Evolutionary conservation across 1,140 invertebrate genomes (phyloP).

Genomic region (Sarcophaga bullata): DNA sequence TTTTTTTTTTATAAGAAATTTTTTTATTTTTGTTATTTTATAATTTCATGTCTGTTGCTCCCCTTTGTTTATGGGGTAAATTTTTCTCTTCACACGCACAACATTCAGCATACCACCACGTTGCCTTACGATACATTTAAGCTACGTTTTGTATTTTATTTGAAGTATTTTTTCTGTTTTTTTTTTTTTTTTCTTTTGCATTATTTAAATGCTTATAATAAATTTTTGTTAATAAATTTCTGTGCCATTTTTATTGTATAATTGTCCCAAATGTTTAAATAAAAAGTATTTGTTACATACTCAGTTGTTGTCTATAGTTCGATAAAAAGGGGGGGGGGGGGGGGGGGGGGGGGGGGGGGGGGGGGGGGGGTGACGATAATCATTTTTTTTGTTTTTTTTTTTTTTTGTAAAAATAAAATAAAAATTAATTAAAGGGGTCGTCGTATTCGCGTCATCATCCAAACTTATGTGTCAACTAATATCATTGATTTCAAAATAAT

Average conservation of each 20-base stretch:
- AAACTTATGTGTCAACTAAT: conserved; percentile 22
- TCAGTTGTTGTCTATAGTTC: neutral
- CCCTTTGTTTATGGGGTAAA: neutral
- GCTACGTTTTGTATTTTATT: too few relatives aligned
- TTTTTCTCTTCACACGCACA: neutral
- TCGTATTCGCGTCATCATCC: neutral
- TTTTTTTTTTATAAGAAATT: conserved; percentile 20
- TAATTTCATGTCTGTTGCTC: neutral
- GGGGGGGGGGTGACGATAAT: neutral
- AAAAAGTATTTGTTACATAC: neutral
- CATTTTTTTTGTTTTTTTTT: too few relatives aligned
- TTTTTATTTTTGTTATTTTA: neutral
- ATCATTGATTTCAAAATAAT: too few relatives aligned
- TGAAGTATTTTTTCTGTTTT: too few relatives aligned
- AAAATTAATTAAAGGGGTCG: neutral
- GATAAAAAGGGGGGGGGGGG: too few relatives aligned
- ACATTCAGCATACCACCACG: neutral
- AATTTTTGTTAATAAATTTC: conserved; percentile 16
- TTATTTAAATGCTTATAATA: too few relatives aligned
- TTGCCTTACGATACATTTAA: too few relatives aligned
- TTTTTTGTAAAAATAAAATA: neutral
- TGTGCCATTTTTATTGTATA: neutral
- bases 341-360: too few relatives aligned
- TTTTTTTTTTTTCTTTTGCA: too few relatives aligned
- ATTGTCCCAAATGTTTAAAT: conserved; percentile 19